Evolutionary conservation across 2,113 vertebrate species (phyloP), one percentile per base, ranked within the genome.

Genomic region (Pipra filicauda): DNA sequence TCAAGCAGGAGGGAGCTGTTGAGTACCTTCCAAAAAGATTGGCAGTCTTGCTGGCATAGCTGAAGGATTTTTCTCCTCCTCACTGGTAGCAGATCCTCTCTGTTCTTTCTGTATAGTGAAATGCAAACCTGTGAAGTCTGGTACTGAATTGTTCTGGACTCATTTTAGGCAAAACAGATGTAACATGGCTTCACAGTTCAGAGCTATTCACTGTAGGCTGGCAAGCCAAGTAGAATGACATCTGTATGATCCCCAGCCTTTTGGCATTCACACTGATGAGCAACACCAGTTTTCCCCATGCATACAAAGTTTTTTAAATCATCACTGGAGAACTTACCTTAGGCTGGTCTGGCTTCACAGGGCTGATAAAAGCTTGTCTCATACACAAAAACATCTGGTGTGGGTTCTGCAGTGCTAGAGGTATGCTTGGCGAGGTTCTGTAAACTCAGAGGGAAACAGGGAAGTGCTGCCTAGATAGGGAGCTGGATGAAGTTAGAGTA

Each of bases 381-480:
- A 1, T 15, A 13, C 33, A 31, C 22, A 44, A 1, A 11, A 75
- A 31, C 0, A 3, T 26, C 57, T 81, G 24, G 3, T 43, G 35
- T 0, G 0, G 41, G 12, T 37, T 91, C 46, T 46, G 31, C 24
- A 72, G 43, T 2, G 0, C 39, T 12, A 6, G 26, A 51, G 12
- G 48, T 65, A 3, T 1, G 6, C 21, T n/a, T 1, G 7, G 12
- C 8, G 30, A 33, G 31, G 70, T 35, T 64, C 43, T 43, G 37
- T 41, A 57, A 73, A 61, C 12, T 37, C 54, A 28, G 23, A 72
- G 20, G 31, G 22, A 44, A 30, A 12, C 17, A 59, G 39, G 44
- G 66, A 44, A 88, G 12, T 39, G 11, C 28, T 55, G 22, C 51
- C 41, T 2, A 1, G 8, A 8, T 3, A 70, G 44, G 64, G 46